Evolutionary conservation across 2,888 invertebrate genomes (phyloP).

Genomic region (Andrena marginata): DNA sequence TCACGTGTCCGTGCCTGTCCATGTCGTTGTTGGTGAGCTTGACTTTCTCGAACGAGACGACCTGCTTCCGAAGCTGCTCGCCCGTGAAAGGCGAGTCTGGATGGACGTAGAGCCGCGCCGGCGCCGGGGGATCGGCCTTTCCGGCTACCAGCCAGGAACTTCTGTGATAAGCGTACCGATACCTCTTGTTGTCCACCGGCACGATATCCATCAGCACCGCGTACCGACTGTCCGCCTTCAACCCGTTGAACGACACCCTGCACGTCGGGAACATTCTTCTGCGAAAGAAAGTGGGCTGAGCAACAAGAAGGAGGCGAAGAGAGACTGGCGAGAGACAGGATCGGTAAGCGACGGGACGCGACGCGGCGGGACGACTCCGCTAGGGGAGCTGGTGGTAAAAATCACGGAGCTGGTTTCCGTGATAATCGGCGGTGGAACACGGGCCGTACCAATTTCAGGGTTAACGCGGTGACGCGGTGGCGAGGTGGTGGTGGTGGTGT

Average conservation of each 20-base stretch:
- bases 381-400: background rate
- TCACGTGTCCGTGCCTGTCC: conserved; percentile 97
- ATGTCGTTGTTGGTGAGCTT: conserved; percentile 99
- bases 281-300: conserved; percentile 69
- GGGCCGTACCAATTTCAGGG: conserved; percentile 57
- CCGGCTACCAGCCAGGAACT: conserved; percentile 99
- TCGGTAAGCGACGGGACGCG: background rate
- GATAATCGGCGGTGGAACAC: conserved; percentile 31
- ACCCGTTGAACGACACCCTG: conserved; percentile 95
- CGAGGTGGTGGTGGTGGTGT: conserved; percentile 20
- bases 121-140: conserved; percentile 98
- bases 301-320: conserved; percentile 25
- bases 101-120: conserved; percentile 96
- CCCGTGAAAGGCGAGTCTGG: conserved; percentile 98
- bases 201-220: conserved; percentile 98
- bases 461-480: conserved; percentile 60
- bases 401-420: background rate
- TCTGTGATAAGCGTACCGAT: conserved; percentile 99
- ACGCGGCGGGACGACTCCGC: too few relatives aligned
- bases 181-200: conserved; percentile 98
- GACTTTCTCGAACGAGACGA: conserved; percentile 99
- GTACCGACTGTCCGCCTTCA: conserved; percentile 93
- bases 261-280: conserved; percentile 99
- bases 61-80: conserved; percentile 97
- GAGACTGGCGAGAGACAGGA: too few relatives aligned